Evolutionary conservation across 2,888 invertebrate genomes (phyloP).

Genomic region (Nebria salina): DNA sequence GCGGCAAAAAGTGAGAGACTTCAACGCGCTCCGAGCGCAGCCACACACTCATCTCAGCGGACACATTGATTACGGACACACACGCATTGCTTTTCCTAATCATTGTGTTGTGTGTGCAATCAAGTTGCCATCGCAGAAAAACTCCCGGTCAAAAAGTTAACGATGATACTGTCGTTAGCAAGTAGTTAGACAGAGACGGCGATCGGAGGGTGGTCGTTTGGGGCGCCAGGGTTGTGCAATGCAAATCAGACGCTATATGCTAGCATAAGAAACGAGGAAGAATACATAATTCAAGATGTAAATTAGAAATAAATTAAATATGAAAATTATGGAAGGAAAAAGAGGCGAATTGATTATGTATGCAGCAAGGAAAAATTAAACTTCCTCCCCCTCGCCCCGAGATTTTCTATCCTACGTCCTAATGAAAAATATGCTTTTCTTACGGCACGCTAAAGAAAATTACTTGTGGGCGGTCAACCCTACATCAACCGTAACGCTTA

Average conservation of each 20-base stretch:
- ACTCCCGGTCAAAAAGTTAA: not conserved
- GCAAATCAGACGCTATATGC: constrained; percentile 57
- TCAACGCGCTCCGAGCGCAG: constrained; percentile 50
- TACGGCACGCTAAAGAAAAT: constrained; percentile 60
- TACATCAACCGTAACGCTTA: constrained; percentile 28
- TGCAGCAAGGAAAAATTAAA: constrained; percentile 65
- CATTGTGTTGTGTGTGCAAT: constrained; percentile 7
- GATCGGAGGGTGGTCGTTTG: constrained; percentile 3
- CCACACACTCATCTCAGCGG: constrained; percentile 3
- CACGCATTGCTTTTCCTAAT: not conserved
- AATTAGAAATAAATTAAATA: constrained; percentile 67
- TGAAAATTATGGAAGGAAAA: constrained; percentile 64
- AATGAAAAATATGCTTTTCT: constrained; percentile 63
- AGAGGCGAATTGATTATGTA: constrained; percentile 64
- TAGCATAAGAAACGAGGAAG: constrained; percentile 58
- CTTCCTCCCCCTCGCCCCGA: constrained; percentile 50
- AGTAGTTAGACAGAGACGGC: not conserved
- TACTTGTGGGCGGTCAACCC: constrained; percentile 54
- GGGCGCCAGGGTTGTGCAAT: constrained; percentile 21
- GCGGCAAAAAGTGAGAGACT: constrained; percentile 50
- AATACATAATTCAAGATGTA: constrained; percentile 65
- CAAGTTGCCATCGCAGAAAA: not conserved
- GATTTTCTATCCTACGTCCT: constrained; percentile 44
- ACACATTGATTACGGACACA: not conserved
- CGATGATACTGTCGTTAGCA: constrained; percentile 13